Conservation (phyloP, 2,113 vertebrate species). For the Polyodon spathula region DNA sequence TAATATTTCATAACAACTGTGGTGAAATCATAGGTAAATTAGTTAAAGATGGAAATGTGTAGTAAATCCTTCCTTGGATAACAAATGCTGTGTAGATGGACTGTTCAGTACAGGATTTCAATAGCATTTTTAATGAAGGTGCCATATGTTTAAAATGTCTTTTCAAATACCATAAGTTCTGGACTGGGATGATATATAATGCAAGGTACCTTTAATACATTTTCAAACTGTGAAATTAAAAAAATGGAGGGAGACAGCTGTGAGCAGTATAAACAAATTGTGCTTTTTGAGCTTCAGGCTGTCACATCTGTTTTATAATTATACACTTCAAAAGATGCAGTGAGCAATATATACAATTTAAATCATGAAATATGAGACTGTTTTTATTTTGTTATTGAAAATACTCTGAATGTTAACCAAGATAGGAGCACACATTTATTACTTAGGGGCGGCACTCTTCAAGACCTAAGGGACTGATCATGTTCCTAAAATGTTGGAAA, state of each 20-base stretch:
- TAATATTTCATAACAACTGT: neutral
- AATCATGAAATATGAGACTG: conserved; percentile 35
- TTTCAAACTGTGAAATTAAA: conserved; percentile 58
- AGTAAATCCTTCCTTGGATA: neutral
- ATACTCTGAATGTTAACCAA: neutral
- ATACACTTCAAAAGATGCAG: conserved; percentile 61
- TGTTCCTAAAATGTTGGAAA: neutral
- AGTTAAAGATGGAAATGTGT: conserved; percentile 1
- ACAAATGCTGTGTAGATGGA: neutral
- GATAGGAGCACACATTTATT: conserved; percentile 6
- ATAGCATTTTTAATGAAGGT: conserved; percentile 29
- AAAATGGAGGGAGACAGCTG: conserved; percentile 55
- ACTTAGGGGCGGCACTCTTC: neutral
- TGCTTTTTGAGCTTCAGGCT: conserved; percentile 52
- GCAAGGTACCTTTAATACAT: conserved; percentile 55
- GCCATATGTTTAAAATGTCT: conserved; percentile 26
- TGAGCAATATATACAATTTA: conserved; percentile 43
- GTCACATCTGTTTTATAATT: conserved; percentile 71
- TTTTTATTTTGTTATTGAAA: conserved; percentile 9
- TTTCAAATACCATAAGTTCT: conserved; percentile 34
- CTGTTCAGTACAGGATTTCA: neutral
- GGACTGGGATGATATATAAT: conserved; percentile 58
- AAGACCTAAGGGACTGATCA: conserved; percentile 7
- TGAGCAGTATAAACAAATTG: conserved; percentile 37
- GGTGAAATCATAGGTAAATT: conserved; percentile 9